A percentile compares a stretch with the other conserved stretches of the same genome.
These are phyloP conservation scores for Scaptomyza montana DNA, from an alignment of 1,140 invertebrate genomes.

Conservation along the genomic window DNA sequence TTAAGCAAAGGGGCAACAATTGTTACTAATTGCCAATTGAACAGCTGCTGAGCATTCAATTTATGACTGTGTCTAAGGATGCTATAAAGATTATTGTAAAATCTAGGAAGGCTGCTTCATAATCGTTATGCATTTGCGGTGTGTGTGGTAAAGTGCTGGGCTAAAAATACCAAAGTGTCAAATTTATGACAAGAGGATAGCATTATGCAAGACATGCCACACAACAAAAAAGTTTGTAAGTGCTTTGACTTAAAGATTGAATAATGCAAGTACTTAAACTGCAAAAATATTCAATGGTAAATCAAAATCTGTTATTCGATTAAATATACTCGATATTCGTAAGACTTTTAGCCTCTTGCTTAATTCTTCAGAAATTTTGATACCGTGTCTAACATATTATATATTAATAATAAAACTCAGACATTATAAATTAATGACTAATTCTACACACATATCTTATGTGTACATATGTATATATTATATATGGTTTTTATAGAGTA, in stretches of 20 bases:
- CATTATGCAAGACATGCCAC: slow-evolving; percentile 27
- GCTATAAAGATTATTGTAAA: slow-evolving; percentile 14
- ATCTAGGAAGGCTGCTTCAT: background rate
- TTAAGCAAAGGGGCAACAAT: slow-evolving; percentile 32
- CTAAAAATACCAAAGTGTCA: slow-evolving; percentile 41
- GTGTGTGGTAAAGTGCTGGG: slow-evolving; percentile 20
- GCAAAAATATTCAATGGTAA: background rate
- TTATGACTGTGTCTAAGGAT: slow-evolving; percentile 22
- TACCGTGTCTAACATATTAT: slow-evolving; percentile 6
- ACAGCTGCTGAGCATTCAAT: slow-evolving; percentile 24
- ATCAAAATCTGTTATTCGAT: too few species aligned
- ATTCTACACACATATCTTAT: slow-evolving; percentile 6
- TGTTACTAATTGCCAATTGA: slow-evolving; percentile 33
- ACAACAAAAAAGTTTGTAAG: slow-evolving; percentile 3
- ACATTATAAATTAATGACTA: slow-evolving; percentile 38
- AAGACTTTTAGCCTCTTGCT: too few species aligned
- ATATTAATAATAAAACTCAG: slow-evolving; percentile 16
- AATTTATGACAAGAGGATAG: slow-evolving; percentile 35
- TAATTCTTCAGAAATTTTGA: too few species aligned
- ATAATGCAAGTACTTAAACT: background rate
- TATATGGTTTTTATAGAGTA: too few species aligned
- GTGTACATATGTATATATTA: background rate
- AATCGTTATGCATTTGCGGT: slow-evolving; percentile 1
- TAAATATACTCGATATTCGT: too few species aligned
- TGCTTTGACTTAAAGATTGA: too few species aligned